These are phyloP conservation scores for Pomatostomus ruficeps DNA, from an alignment of 2,113 vertebrate species.

Conservation along the genomic window DNA sequence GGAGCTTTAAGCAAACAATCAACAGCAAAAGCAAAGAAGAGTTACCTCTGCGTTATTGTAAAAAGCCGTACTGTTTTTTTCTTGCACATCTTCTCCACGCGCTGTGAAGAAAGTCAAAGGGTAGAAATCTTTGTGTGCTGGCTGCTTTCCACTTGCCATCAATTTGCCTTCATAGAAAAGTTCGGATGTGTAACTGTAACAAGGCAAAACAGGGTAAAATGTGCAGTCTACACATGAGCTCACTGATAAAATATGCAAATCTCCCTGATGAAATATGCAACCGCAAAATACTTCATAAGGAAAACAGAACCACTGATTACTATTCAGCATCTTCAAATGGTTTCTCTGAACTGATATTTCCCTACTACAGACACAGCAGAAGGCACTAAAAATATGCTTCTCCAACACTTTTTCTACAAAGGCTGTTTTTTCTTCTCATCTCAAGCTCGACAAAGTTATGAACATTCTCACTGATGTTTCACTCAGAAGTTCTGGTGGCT, in stretches of 20 bases:
- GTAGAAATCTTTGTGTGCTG: slow-evolving; percentile 97
- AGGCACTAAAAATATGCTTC: background rate
- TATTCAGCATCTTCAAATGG: background rate
- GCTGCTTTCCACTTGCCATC: slow-evolving; percentile 98
- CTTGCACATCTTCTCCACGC: slow-evolving; percentile 96
- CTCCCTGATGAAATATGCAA: slow-evolving; percentile 13
- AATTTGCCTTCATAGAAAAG: slow-evolving; percentile 98
- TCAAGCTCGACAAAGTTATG: background rate
- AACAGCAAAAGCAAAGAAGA: slow-evolving; percentile 1
- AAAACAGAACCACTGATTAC: slow-evolving; percentile 13
- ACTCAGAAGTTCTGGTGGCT: background rate
- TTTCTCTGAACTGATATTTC: background rate
- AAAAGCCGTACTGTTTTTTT: slow-evolving; percentile 98
- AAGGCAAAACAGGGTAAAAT: slow-evolving; percentile 41
- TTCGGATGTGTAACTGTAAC: slow-evolving; percentile 92
- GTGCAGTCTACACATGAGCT: background rate
- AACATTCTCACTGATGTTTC: background rate
- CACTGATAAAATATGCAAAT: background rate
- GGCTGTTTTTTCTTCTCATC: background rate
- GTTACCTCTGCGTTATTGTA: slow-evolving; percentile 98
- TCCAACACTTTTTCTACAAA: background rate
- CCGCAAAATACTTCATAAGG: slow-evolving; percentile 8
- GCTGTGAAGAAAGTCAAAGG: slow-evolving; percentile 98
- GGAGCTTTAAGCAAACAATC: background rate
- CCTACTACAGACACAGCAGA: background rate